Evolutionary conservation across 2,888 invertebrate genomes (phyloP).

Genomic region (Agrochola circellaris): DNA sequence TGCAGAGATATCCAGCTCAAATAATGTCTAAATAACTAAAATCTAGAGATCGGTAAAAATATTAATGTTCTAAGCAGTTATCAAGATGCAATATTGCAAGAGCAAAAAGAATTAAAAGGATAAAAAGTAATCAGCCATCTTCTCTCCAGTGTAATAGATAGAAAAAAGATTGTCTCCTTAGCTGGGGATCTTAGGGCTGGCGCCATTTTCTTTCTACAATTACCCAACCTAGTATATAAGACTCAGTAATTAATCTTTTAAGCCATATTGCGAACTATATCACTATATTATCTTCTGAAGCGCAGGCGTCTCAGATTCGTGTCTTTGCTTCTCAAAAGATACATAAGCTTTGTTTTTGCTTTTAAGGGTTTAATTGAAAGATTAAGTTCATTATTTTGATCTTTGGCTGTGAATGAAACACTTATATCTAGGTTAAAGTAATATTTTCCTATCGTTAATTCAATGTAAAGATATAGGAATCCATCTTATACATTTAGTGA

Average conservation of each 20-base stretch:
- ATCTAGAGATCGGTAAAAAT: not conserved
- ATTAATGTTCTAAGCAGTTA: not conserved
- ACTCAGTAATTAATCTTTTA: slow-evolving; percentile 41
- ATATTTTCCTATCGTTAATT: not conserved
- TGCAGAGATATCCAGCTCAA: too few species aligned
- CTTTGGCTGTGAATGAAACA: not conserved
- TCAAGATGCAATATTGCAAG: not conserved
- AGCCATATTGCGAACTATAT: slow-evolving; percentile 36
- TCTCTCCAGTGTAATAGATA: slow-evolving; percentile 7
- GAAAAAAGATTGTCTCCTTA: slow-evolving; percentile 4
- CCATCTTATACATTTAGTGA: not conserved
- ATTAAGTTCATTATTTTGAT: not conserved
- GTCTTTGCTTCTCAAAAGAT: not conserved
- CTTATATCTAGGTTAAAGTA: not conserved
- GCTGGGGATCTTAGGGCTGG: slow-evolving; percentile 1
- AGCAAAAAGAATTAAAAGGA: not conserved
- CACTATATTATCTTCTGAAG: slow-evolving; percentile 25
- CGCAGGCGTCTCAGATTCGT: not conserved
- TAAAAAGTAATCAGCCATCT: slow-evolving; percentile 12
- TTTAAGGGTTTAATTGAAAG: not conserved
- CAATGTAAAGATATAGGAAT: not conserved
- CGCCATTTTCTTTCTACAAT: slow-evolving; percentile 26
- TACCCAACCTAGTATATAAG: not conserved
- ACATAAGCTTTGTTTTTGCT: slow-evolving; percentile 8
- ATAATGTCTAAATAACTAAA: too few species aligned